Conservation (phyloP, 2,113 vertebrate species). For the Platichthys flesus region DNA sequence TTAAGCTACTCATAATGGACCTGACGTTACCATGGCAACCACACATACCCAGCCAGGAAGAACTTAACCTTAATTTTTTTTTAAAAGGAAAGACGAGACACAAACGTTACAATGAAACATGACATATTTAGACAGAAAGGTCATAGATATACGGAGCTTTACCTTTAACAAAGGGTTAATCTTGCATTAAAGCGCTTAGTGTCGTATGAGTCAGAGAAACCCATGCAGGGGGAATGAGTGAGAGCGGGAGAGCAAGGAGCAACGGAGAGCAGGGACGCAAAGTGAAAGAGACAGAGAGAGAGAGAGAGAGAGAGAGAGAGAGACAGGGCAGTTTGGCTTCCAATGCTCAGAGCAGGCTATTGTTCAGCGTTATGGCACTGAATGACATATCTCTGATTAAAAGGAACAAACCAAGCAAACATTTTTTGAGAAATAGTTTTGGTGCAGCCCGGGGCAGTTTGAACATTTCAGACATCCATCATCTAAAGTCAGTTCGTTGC, state of each 20-base stretch:
- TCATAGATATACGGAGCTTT: not conserved
- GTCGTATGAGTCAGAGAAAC: conserved; percentile 44
- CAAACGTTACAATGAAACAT: conserved; percentile 27
- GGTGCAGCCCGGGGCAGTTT: conserved; percentile 55
- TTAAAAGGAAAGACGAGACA: conserved; percentile 20
- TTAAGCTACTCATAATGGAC: conserved; percentile 67
- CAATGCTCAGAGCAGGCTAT: conserved; percentile 51
- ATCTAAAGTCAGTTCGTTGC: conserved; percentile 34
- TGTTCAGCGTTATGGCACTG: conserved; percentile 59
- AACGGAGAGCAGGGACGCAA: conserved; percentile 47
- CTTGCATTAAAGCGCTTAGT: conserved; percentile 29
- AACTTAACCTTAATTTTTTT: conserved; percentile 48
- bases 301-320: not conserved
- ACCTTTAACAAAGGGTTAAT: conserved; percentile 12
- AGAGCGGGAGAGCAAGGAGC: conserved; percentile 37
- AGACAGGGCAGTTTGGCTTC: conserved; percentile 16
- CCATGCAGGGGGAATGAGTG: conserved; percentile 12
- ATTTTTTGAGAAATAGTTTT: conserved; percentile 60
- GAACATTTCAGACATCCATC: conserved; percentile 56
- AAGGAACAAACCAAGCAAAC: conserved; percentile 64
- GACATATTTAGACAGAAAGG: conserved; percentile 3
- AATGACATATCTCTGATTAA: conserved; percentile 69
- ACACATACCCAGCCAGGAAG: conserved; percentile 48
- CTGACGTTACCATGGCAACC: conserved; percentile 78
- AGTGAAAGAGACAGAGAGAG: conserved; percentile 52